phyloP scores from a whole-genome alignment of 2,113 vertebrate species.

The Harpagus bidentatus region DNA sequence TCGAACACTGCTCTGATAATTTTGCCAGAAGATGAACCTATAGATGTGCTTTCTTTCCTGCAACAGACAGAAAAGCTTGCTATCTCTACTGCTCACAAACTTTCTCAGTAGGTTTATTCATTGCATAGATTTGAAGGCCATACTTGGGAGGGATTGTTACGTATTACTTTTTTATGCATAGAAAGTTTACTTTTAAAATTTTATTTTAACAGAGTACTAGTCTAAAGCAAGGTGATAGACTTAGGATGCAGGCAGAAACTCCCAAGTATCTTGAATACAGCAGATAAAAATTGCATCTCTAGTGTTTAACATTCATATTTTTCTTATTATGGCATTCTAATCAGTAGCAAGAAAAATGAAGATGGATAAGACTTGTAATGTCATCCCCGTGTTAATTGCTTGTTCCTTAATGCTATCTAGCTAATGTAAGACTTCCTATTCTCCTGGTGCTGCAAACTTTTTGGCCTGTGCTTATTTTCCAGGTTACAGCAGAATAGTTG shows the following conservation, averaged over 20 bases:
- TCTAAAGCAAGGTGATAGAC: background rate
- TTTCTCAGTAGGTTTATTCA: conserved; percentile 70
- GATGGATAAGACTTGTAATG: background rate
- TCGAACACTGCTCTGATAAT: conserved; percentile 68
- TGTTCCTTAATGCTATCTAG: background rate
- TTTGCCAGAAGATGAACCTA: conserved; percentile 71
- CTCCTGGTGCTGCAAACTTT: no score
- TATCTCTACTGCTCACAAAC: conserved; percentile 29
- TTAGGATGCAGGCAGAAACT: background rate
- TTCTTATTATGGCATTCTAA: background rate
- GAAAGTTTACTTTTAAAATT: background rate
- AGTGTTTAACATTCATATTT: background rate
- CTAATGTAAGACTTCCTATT: no score
- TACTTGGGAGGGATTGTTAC: background rate
- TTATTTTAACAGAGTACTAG: background rate
- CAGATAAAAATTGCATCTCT: background rate
- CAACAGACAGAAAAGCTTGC: conserved; percentile 64
- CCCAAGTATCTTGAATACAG: background rate
- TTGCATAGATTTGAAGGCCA: background rate
- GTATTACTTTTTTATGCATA: background rate
- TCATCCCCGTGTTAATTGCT: background rate
- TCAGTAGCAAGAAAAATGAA: background rate
- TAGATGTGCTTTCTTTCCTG: conserved; percentile 69
- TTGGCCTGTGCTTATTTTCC: no score
- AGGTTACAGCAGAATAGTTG: no score